Base-by-base conservation (phyloP, 2,888 invertebrate genomes). In the Eristalinus sepulchralis region DNA sequence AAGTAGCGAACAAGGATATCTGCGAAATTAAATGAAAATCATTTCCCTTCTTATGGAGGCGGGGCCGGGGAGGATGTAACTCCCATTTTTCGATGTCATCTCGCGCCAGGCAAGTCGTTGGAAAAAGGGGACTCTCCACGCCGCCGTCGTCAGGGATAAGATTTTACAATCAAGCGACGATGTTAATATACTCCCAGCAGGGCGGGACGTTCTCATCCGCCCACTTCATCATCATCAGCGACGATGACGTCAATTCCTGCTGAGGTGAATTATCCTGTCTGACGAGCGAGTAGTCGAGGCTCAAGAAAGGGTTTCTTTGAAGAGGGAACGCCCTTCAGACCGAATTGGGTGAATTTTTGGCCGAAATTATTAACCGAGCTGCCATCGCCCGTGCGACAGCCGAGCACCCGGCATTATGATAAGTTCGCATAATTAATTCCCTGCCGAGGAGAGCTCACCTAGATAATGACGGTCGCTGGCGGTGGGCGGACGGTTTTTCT, bases 371-470 rank as follows among this genome's bases (percentile, higher is more conserved):
- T 73, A 81, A 77, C 77, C 36, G 63, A 84, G 67, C 71, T 55
- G 60, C 57, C 71, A 13, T 73, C 33, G 55, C n/a, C 33, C 34
- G 36, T 62, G 64, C 68, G 70, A 68, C 70, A 72, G 59, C 63
- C 77, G 73, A 81, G 68, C 68, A 68, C 75, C 72, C 72, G 72
- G 55, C 72, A 60, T 85, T 77, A 68, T 81, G 77, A 85, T 85
- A 85, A 85, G 81, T 81, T 81, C 81, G 68, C 77, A 68, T 85
- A 85, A 85, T 85, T 85, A 85, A 85, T 85, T 81, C 77, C 77
- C 66, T 77, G 36, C 76, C 47, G 39, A 81, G 33, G 64, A 72
- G 34, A 27, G 1, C 20, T 17, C 20, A n/a, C 1, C 55, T 9
- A 2, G 5, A 24, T 34, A 62, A 55, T 57, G 68, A 22, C 36